Conservation (phyloP, 1,140 invertebrate species). For the Brachionus rotundiformis region DNA sequence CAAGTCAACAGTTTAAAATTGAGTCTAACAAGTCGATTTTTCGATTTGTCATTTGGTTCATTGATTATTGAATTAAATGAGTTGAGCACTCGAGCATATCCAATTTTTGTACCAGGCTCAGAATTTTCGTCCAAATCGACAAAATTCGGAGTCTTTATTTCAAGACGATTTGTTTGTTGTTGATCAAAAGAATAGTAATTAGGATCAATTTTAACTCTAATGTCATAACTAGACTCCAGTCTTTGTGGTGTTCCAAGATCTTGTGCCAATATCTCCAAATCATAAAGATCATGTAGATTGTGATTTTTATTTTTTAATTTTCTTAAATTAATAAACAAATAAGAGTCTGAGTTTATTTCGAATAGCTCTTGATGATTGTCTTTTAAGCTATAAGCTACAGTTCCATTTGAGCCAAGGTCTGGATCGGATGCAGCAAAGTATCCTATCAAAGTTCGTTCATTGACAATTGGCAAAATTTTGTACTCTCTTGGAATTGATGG, state of each 20-base stretch:
- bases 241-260: conserved; percentile 6
- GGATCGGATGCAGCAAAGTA: conserved; percentile 33
- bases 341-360: conserved; percentile 8
- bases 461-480: conserved; percentile 41
- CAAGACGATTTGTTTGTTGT: background rate
- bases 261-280: background rate
- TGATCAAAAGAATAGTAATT: conserved; percentile 49
- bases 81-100: conserved; percentile 21
- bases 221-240: background rate
- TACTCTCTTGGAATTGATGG: background rate
- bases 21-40: background rate
- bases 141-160: background rate
- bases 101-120: conserved; percentile 6
- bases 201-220: conserved; percentile 10
- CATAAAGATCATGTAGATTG: conserved; percentile 3
- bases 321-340: conserved; percentile 25
- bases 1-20: conserved; percentile 28
- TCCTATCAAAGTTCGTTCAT: conserved; percentile 6
- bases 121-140: conserved; percentile 43
- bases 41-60: background rate
- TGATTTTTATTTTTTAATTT: conserved; percentile 26
- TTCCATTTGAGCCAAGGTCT: conserved; percentile 32
- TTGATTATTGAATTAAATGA: conserved; percentile 9
- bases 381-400: background rate
- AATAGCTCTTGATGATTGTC: background rate